phyloP scores from a whole-genome alignment of 92 coral and sea anemone species.

The Epizoanthus ramosus region DNA sequence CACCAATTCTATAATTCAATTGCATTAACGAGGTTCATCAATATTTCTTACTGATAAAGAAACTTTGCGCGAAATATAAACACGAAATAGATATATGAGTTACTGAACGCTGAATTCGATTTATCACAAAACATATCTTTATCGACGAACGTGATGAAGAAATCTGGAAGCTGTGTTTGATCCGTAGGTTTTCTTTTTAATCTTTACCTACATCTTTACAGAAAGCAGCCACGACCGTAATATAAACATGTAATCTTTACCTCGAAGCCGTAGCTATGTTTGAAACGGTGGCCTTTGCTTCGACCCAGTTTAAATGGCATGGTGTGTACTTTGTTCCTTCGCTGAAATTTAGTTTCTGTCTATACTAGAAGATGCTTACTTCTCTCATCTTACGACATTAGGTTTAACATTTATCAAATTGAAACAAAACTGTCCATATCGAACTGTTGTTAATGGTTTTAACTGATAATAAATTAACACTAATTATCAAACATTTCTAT shows the following conservation, averaged over 20 bases:
- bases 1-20: too few relatives aligned
- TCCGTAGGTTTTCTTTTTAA: too few relatives aligned
- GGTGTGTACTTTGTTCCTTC: neutral
- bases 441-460: neutral
- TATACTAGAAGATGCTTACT: neutral
- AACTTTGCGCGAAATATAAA: too few relatives aligned
- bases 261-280: slow-evolving; percentile 19
- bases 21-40: too few relatives aligned
- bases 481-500: neutral
- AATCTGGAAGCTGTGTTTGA: too few relatives aligned
- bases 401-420: neutral
- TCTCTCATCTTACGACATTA: neutral
- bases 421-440: neutral
- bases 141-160: too few relatives aligned
- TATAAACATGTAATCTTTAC: neutral
- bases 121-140: too few relatives aligned
- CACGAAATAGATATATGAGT: too few relatives aligned
- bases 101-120: too few relatives aligned
- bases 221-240: too few relatives aligned
- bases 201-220: too few relatives aligned
- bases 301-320: slow-evolving; percentile 15
- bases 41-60: too few relatives aligned
- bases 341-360: neutral
- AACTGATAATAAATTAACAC: slow-evolving; percentile 9
- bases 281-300: slow-evolving; percentile 7